These are phyloP conservation scores for Ectropis grisescens DNA, from an alignment of 1,140 invertebrate species.

Conservation along the genomic window DNA sequence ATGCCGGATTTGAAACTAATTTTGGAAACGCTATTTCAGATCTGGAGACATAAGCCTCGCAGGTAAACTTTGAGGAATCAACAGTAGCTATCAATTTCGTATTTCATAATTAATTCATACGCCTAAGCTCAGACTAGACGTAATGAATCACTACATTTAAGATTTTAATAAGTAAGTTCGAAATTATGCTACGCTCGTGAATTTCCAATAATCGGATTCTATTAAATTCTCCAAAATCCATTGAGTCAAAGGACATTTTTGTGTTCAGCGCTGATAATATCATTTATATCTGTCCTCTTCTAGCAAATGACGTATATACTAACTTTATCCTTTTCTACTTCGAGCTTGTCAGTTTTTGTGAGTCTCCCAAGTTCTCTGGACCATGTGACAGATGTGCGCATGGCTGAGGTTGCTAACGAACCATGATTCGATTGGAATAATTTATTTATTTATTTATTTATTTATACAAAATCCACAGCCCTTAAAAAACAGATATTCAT, in stretches of 20 bases:
- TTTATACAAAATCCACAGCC: too few species aligned
- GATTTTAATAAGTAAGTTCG: too few species aligned
- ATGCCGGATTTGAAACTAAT: constrained; percentile 15
- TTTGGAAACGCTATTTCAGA: constrained; percentile 7
- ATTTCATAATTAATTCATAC: too few species aligned
- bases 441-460: too few species aligned
- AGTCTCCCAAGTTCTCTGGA: constrained; percentile 55
- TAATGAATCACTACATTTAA: too few species aligned
- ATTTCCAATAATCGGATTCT: constrained; percentile 30
- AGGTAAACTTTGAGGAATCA: background rate
- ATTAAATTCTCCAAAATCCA: constrained; percentile 39
- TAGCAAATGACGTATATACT: constrained; percentile 15
- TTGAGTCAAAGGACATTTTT: constrained; percentile 35
- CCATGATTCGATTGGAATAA: constrained; percentile 57
- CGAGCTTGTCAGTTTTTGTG: constrained; percentile 54
- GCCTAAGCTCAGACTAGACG: too few species aligned
- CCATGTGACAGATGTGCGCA: constrained; percentile 63
- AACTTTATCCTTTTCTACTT: constrained; percentile 26
- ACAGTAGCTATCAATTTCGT: constrained; percentile 15
- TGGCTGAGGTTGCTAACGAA: constrained; percentile 59
- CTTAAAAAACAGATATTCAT: too few species aligned
- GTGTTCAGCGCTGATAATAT: constrained; percentile 39
- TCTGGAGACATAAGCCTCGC: too few species aligned
- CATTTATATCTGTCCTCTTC: constrained; percentile 28
- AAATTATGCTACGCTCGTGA: too few species aligned